These are phyloP conservation scores for Pseudomyrmex pallidus DNA, from an alignment of 1,140 invertebrate genomes.

Conservation along the genomic window DNA sequence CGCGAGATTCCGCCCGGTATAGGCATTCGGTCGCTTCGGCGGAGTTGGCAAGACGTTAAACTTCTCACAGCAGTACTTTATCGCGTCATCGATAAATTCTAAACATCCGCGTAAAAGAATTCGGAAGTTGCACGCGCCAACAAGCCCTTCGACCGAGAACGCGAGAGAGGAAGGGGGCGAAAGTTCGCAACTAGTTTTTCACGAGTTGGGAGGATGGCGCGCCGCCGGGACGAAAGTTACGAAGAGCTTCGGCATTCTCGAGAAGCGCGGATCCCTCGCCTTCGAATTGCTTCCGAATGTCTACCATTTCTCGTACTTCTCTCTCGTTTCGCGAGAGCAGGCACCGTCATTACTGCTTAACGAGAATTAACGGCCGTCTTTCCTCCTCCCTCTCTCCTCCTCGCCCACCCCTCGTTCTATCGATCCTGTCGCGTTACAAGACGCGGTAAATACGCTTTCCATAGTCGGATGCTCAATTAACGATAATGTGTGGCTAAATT, in stretches of 20 bases:
- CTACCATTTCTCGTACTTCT: constrained; percentile 60
- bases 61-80: constrained; percentile 63
- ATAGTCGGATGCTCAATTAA: constrained; percentile 51
- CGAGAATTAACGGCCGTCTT: constrained; percentile 48
- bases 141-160: constrained; percentile 52
- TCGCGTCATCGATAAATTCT: constrained; percentile 70
- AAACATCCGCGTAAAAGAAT: constrained; percentile 68
- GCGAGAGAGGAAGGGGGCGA: neutral
- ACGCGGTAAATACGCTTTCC: constrained; percentile 46
- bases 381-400: neutral
- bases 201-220: constrained; percentile 29
- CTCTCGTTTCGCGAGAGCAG: constrained; percentile 28
- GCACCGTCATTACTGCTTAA: constrained; percentile 55
- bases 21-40: constrained; percentile 26
- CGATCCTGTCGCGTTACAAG: constrained; percentile 44
- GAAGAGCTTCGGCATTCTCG: constrained; percentile 35
- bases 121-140: constrained; percentile 54
- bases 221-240: constrained; percentile 42
- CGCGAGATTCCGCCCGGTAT: constrained; percentile 9
- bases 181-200: constrained; percentile 68
- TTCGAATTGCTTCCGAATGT: constrained; percentile 52
- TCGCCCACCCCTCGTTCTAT: constrained; percentile 18
- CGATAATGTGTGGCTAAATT: constrained; percentile 43
- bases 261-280: constrained; percentile 24
- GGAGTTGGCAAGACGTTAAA: constrained; percentile 57